Evolutionary conservation across 2,113 vertebrate species (phyloP).

Genomic region (Meles meles): DNA sequence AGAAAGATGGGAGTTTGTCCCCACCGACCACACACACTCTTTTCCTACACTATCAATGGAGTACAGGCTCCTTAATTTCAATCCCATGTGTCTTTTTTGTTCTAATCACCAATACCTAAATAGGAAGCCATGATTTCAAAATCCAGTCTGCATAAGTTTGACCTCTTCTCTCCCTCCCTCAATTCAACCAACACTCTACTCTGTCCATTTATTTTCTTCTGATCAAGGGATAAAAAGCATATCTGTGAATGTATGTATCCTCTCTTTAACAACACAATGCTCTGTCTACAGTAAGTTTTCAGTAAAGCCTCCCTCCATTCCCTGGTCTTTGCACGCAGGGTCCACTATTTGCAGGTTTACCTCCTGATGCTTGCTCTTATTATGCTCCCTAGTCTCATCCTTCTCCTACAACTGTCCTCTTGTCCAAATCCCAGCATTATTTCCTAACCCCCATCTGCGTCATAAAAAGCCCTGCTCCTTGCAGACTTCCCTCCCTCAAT

Average conservation of each 20-base stretch:
- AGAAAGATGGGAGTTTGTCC: not conserved
- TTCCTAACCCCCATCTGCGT: not conserved
- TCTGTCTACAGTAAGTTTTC: not conserved
- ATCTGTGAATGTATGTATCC: not conserved
- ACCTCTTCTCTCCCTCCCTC: not conserved
- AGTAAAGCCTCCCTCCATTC: not conserved
- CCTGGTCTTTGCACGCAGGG: rapidly evolving
- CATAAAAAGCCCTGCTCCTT: not conserved
- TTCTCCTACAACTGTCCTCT: not conserved
- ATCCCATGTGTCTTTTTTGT: not conserved
- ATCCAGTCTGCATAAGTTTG: not conserved
- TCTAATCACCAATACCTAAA: not conserved
- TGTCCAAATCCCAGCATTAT: not conserved
- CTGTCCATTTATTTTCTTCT: not conserved
- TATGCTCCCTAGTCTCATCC: no score
- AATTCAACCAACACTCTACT: not conserved
- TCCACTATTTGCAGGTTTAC: rapidly evolving
- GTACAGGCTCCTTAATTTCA: not conserved
- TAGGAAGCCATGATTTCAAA: not conserved
- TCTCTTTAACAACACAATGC: not conserved
- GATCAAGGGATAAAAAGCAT: not conserved
- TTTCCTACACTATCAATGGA: not conserved
- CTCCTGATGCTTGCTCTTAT: not conserved
- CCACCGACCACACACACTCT: not conserved
- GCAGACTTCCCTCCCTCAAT: not conserved